These are phyloP conservation scores for Pseudopleuronectes americanus DNA, from an alignment of 2,797 vertebrate genomes.

Conservation along the genomic window DNA sequence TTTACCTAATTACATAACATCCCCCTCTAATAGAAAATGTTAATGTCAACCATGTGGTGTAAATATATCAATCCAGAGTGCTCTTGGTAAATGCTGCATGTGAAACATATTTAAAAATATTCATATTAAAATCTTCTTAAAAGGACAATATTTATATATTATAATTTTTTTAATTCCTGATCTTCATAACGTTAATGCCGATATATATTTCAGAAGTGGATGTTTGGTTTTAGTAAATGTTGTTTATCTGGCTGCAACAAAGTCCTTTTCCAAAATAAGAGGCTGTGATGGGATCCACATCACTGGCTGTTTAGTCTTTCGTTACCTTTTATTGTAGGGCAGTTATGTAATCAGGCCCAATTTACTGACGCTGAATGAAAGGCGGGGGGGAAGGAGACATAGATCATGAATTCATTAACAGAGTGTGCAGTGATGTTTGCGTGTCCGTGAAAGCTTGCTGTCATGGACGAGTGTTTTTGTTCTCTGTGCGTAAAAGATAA, in stretches of 20 bases:
- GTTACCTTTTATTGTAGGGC: constrained; percentile 1
- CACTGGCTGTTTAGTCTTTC: not conserved
- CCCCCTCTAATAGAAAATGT: not conserved
- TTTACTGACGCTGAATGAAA: constrained; percentile 17
- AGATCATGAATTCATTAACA: constrained; percentile 14
- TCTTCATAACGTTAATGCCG: not conserved
- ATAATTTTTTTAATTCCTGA: not conserved
- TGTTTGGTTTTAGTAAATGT: not conserved
- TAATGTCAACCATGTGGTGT: not conserved
- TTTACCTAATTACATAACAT: not conserved
- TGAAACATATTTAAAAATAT: not conserved
- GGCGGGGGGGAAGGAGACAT: constrained; percentile 10
- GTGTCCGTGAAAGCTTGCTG: constrained; percentile 7
- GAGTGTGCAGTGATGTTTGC: not conserved
- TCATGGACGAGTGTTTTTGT: constrained; percentile 27
- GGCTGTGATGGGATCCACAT: not conserved
- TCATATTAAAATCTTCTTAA: not conserved
- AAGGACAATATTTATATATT: too few relatives aligned
- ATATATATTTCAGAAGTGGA: not conserved
- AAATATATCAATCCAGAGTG: not conserved
- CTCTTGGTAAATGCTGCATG: too few relatives aligned
- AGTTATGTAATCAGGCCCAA: constrained; percentile 46
- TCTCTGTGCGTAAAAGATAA: constrained; percentile 47
- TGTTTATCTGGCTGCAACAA: not conserved
- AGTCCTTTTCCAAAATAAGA: not conserved